These are phyloP conservation scores for Vireo altiloquus DNA, from an alignment of 2,113 vertebrate genomes.

Conservation along the genomic window DNA sequence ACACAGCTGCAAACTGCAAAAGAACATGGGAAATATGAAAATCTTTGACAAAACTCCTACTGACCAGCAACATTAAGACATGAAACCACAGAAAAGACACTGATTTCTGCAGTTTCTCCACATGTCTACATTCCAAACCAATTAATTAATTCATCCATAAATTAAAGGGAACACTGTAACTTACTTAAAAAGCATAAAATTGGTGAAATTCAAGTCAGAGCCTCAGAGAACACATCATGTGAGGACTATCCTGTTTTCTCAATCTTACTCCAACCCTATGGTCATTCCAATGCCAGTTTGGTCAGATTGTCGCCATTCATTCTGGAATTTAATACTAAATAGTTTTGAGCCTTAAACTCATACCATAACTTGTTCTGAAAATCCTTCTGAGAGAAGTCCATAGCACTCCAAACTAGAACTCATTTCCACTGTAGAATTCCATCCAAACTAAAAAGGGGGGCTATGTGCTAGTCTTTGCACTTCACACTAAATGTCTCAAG, in stretches of 20 bases:
- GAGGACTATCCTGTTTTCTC: background rate
- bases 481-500: background rate
- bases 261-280: background rate
- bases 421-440: background rate
- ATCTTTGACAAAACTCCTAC: background rate
- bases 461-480: background rate
- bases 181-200: background rate
- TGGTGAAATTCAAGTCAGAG: background rate
- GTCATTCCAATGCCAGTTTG: background rate
- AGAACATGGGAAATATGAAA: background rate
- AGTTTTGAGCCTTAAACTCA: background rate
- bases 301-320: background rate
- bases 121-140: background rate
- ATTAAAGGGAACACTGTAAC: background rate
- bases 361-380: background rate
- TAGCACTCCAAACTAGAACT: background rate
- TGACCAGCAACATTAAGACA: background rate
- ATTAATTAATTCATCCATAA: background rate
- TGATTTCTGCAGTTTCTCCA: background rate
- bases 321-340: background rate
- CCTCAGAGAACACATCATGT: background rate
- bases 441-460: background rate
- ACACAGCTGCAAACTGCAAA: background rate
- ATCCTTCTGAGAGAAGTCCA: background rate
- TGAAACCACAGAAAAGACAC: background rate